Base-by-base conservation (phyloP, 2,888 invertebrate species). In the Eucriotettix oculatus region DNA sequence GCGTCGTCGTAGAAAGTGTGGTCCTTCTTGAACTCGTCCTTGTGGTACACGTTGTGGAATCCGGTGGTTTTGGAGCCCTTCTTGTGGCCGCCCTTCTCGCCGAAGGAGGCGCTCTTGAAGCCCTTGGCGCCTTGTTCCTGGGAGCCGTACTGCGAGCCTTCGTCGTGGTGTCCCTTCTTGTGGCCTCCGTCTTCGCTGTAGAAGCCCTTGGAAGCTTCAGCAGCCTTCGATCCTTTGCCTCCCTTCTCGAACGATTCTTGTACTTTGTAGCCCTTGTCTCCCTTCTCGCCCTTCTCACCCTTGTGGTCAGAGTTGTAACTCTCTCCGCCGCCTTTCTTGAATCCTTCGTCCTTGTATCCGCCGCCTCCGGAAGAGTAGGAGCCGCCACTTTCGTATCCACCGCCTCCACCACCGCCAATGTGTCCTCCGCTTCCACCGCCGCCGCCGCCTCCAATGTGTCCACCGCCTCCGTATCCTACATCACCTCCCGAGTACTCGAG, bases 11-110 rank as follows among this genome's bases (percentile, higher is more conserved):
- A 87, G 74, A 86, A 87, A 67, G 82, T 82, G 66, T 85, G 85
- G 68, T 86, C 84, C 69, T 86, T 86, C 71, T 86, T 85, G 76
- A 80, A 87, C 71, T 87, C 87, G 68, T 87, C 84, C 75, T 86
- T 87, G 72, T 81, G 79, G 72, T 83, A 85, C 1, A 85, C 82
- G 67, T 84, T 85, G 71, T 85, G 85, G 74, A 80, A 86, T 16
- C 87, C 86, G 10, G 80, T 82, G 29, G 84, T 78, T 58, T 84
- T 84, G 63, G 83, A 81, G 0, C 85, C 85, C 69, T 85, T 85
- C 71, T 83, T 83, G 71, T 78, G 80, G 64, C 80, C 79, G 59
- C 79, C 77, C 64, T 79, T 78, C 66, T 81, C 76, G 1, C 79
- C 79, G 66, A 79, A 80, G 62, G 79, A 78, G 1, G 75, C 79